Evolutionary conservation across 2,113 vertebrate species (phyloP).

Genomic region (Leptodactylus fuscus): DNA sequence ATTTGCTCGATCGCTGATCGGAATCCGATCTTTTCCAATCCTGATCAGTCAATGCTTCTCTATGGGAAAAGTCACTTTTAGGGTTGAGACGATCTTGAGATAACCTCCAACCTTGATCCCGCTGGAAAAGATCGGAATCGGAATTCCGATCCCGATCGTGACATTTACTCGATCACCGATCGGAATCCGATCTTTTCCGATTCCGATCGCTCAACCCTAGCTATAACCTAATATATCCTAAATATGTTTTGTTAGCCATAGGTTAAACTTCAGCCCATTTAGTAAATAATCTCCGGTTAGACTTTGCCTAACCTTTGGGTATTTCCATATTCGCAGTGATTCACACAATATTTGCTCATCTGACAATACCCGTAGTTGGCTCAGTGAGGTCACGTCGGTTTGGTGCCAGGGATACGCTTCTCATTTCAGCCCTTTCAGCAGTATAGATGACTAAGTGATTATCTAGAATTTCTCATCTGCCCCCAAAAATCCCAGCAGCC

Average conservation of each 20-base stretch:
- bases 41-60: too few species aligned
- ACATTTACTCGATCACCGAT: too few species aligned
- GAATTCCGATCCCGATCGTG: too few species aligned
- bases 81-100: too few species aligned
- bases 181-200: too few species aligned
- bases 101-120: too few species aligned
- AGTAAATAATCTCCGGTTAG: not conserved
- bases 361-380: not conserved
- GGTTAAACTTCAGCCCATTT: not conserved
- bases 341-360: not conserved
- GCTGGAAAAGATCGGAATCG: too few species aligned
- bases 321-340: not conserved
- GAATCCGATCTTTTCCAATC: too few species aligned
- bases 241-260: not conserved
- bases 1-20: too few species aligned
- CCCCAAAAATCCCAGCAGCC: not conserved
- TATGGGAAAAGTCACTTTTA: too few species aligned
- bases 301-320: not conserved
- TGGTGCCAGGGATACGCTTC: not conserved
- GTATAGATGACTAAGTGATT: not conserved
- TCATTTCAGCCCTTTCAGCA: not conserved
- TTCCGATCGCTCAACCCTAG: too few species aligned
- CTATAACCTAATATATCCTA: not conserved
- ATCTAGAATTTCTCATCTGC: not conserved
- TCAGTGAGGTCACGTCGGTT: not conserved